Evolutionary conservation across 2,888 invertebrate genomes (phyloP), one percentile per base, ranked within the genome.

Genomic region (Protula sp.): DNA sequence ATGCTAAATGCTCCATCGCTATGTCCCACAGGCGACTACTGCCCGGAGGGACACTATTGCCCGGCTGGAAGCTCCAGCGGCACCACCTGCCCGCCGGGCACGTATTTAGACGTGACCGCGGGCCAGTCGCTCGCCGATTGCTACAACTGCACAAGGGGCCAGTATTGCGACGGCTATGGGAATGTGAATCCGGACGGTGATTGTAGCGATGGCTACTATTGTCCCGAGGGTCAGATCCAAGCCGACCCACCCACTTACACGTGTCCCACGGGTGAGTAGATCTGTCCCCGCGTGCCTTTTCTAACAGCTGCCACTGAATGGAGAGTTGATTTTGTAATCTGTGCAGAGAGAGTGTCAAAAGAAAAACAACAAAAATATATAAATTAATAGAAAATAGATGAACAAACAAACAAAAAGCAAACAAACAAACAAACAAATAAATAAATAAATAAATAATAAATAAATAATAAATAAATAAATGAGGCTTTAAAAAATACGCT

Each of bases 161-260:
- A 57, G 14, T 79, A 75, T 65, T 79, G 78, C 64, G 69, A 64
- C 47, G 76, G 77, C 9, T 74, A 75, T 52, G 77, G 77, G 14
- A 75, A 75, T 63, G 64, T 53, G 4, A 57, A 57, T 19, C 71
- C 71, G 14, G 70, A 70, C 3, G 76, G 70, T 1, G 62, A 58
- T 1, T 78, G 78, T 68, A 64, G 58, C 22, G 67, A 63, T 2
- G 78, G 78, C 4, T 76, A 72, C 59, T 77, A 75, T 64, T 78
- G 78, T 56, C 77, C 75, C 1, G 24, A 68, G 1, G 74, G 76
- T 47, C 74, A 73, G 72, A 71, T 68, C 53, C 56, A 67, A 3
- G 68, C 72, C 9, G 67, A 62, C 22, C 76, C 76, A 2, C 61
- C 70, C 45, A 72, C 70, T 9, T 72, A 72, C 61, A 69, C 70